Evolutionary conservation across 2,113 vertebrate genomes (phyloP).

Genomic region (Ploceus nigricollis): DNA sequence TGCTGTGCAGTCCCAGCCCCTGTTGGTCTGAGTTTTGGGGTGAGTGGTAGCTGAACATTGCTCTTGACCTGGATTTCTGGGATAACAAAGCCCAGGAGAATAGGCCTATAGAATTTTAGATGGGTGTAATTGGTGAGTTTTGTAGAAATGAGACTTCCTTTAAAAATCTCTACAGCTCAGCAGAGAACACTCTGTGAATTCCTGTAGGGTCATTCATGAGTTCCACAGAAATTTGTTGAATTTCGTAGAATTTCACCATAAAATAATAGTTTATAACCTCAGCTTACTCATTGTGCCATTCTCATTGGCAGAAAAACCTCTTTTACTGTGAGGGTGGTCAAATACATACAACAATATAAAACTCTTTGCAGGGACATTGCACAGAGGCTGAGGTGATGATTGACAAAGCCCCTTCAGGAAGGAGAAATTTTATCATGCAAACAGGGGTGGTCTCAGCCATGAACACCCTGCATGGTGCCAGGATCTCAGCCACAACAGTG

Average conservation of each 20-base stretch:
- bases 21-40: neutral
- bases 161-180: neutral
- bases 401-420: neutral
- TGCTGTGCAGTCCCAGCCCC: neutral
- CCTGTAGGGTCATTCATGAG: neutral
- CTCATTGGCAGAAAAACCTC: neutral
- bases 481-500: neutral
- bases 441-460: neutral
- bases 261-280: neutral
- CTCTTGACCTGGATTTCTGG: constrained; percentile 31
- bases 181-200: neutral
- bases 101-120: neutral
- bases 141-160: neutral
- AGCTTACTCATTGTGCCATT: neutral
- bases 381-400: neutral
- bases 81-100: neutral
- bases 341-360: neutral
- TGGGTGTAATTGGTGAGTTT: neutral
- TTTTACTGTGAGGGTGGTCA: neutral
- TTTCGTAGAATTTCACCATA: neutral
- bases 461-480: fast-evolving
- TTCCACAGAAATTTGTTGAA: neutral
- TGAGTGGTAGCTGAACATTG: neutral
- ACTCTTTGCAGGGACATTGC: neutral
- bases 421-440: neutral